Conservation (phyloP, 2,797 vertebrate genomes). For the Sebastes trivittatus region DNA sequence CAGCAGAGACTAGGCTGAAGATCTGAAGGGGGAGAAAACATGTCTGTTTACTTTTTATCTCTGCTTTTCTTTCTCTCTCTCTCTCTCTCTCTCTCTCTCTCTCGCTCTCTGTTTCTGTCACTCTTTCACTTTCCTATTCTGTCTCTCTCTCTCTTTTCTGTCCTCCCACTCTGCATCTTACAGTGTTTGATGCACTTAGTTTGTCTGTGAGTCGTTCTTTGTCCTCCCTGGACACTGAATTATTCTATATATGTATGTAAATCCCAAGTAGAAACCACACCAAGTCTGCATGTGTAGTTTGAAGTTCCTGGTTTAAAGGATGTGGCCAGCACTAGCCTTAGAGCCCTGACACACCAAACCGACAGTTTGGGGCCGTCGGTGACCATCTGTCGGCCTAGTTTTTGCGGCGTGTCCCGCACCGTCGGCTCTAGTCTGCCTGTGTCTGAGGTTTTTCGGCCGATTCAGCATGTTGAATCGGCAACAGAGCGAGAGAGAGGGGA, state of each 20-base stretch:
- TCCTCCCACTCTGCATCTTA: conserved; percentile 31
- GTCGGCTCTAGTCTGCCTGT: too few relatives aligned
- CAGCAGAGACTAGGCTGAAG: conserved; percentile 69
- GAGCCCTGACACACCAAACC: too few relatives aligned
- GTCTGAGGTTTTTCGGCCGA: too few relatives aligned
- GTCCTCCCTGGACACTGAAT: neutral
- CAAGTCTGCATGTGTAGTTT: neutral
- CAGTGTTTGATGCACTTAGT: conserved; percentile 19
- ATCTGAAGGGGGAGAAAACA: conserved; percentile 68
- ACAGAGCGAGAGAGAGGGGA: too few relatives aligned
- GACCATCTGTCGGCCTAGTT: too few relatives aligned
- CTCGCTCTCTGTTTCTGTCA: neutral
- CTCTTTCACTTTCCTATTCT: conserved; percentile 4
- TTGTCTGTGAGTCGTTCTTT: conserved; percentile 1
- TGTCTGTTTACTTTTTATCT: conserved; percentile 66
- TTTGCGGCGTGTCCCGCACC: too few relatives aligned
- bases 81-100: neutral
- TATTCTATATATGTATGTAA: neutral
- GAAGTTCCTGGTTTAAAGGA: conserved; percentile 1
- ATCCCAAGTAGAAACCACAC: neutral
- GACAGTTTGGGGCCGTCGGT: too few relatives aligned
- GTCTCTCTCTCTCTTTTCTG: conserved; percentile 2
- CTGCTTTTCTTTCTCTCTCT: conserved; percentile 25
- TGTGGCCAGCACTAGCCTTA: neutral
- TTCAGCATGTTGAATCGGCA: too few relatives aligned